Evolutionary conservation across 2,113 vertebrate genomes (phyloP).

Genomic region (Scolopax mira): DNA sequence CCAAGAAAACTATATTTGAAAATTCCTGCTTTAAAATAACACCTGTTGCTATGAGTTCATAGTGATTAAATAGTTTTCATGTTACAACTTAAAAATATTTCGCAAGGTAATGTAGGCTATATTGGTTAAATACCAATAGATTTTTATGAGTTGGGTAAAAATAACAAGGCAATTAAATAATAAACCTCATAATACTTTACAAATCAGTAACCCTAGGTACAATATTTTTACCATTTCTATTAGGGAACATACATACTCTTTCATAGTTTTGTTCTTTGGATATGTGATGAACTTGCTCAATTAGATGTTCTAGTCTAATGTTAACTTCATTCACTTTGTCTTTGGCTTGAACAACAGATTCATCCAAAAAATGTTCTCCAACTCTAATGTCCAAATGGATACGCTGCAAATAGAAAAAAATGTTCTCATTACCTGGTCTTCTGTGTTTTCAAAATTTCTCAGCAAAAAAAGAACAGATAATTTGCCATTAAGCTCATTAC

Average conservation of each 20-base stretch:
- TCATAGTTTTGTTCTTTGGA: conserved; percentile 88
- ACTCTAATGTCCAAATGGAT: conserved; percentile 87
- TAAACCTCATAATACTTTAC: not conserved
- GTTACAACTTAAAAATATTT: not conserved
- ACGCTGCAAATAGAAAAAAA: conserved; percentile 71
- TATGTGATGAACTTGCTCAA: conserved; percentile 82
- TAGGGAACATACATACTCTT: conserved; percentile 73
- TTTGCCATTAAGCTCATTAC: not conserved
- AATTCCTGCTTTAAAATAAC: not conserved
- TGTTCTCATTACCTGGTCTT: not conserved
- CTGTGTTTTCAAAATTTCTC: not conserved
- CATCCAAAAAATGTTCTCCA: conserved; percentile 81
- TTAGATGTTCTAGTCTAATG: conserved; percentile 78
- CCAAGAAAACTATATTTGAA: not conserved
- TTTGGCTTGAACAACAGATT: conserved; percentile 75
- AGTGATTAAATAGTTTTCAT: not conserved
- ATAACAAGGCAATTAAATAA: not conserved
- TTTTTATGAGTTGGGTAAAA: not conserved
- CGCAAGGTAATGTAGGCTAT: not conserved
- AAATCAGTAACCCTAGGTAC: not conserved
- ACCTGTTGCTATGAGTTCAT: not conserved
- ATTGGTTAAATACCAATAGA: not conserved
- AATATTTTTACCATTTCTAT: not conserved
- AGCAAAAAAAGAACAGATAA: not conserved
- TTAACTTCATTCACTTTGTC: conserved; percentile 82